These are phyloP conservation scores for Montipora capitata DNA, from an alignment of 92 coral and sea anemone genomes.

Conservation along the genomic window DNA sequence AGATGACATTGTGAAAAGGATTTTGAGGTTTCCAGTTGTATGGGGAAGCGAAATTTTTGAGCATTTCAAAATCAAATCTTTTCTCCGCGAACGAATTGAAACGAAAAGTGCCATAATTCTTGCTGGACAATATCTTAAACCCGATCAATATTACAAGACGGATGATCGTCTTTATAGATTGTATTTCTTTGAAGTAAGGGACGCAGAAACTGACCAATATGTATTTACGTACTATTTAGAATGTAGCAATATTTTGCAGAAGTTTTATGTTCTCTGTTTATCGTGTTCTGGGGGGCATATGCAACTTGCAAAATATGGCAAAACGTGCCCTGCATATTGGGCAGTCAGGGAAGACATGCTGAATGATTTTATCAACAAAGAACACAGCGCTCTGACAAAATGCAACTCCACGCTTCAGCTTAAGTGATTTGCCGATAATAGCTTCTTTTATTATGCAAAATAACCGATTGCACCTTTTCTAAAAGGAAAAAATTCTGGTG, in stretches of 20 bases:
- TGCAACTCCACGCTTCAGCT: neutral
- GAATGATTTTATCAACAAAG: conserved; percentile 67
- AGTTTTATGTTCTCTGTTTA: conserved; percentile 76
- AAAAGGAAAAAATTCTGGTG: neutral
- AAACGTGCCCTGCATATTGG: conserved; percentile 88
- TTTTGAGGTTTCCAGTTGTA: conserved; percentile 39
- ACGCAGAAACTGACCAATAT: conserved; percentile 42
- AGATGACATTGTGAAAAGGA: conserved; percentile 62
- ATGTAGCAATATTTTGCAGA: conserved; percentile 68
- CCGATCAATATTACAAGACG: conserved; percentile 70
- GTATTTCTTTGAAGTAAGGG: conserved; percentile 73
- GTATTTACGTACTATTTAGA: conserved; percentile 73
- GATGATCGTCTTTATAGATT: conserved; percentile 70
- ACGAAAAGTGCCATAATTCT: conserved; percentile 45
- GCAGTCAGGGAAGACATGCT: conserved; percentile 81
- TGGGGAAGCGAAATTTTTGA: conserved; percentile 70
- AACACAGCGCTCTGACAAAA: conserved; percentile 16
- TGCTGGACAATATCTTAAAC: conserved; percentile 82
- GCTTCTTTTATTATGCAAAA: neutral
- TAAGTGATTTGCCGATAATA: neutral
- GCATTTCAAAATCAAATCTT: conserved; percentile 63
- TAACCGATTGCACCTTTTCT: neutral
- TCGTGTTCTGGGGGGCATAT: conserved; percentile 73
- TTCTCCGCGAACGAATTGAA: conserved; percentile 74
- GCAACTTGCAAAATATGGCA: conserved; percentile 74